phyloP scores from a whole-genome alignment of 2,797 vertebrate species.

The Melanitta fusca region DNA sequence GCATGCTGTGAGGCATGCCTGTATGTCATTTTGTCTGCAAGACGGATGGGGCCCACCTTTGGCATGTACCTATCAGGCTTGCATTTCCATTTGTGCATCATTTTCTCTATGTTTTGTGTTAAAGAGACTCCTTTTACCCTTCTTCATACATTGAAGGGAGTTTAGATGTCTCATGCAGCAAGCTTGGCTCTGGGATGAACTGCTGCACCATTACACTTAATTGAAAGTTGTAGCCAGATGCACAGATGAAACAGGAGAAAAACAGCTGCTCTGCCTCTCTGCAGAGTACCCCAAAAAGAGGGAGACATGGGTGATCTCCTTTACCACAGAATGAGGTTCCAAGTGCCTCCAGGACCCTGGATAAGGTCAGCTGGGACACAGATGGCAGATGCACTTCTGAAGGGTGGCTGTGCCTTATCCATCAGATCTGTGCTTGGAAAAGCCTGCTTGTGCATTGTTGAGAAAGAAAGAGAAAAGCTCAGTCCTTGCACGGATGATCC shows the following conservation, averaged over 20 bases:
- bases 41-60: neutral
- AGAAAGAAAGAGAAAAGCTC: neutral
- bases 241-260: neutral
- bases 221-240: neutral
- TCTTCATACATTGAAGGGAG: neutral
- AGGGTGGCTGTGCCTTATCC: neutral
- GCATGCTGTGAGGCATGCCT: neutral
- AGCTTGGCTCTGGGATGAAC: neutral
- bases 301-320: neutral
- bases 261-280: neutral
- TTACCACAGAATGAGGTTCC: rapidly evolving
- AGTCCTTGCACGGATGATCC: neutral
- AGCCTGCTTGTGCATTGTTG: neutral
- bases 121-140: neutral
- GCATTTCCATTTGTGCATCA: neutral
- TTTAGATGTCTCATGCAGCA: neutral
- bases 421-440: neutral
- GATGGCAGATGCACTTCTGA: neutral
- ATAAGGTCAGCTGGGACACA: neutral
- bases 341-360: rapidly evolving
- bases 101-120: neutral
- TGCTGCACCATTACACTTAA: neutral
- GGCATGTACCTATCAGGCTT: neutral
- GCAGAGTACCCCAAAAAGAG: neutral
- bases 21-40: neutral